Base-by-base conservation (phyloP, 2,888 invertebrate species). In the Dendrolimus pini region DNA sequence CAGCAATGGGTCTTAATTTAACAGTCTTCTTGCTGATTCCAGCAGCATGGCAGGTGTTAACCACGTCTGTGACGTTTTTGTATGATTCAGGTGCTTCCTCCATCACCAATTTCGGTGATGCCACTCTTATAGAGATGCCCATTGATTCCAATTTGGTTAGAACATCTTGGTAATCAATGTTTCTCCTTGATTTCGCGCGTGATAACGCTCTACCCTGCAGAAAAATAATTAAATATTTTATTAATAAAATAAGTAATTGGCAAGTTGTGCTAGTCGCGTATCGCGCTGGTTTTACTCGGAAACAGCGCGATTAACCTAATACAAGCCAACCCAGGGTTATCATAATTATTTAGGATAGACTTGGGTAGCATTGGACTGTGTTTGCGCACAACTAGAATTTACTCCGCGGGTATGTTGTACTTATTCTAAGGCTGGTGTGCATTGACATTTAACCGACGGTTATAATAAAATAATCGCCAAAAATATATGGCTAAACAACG, bases 31-130 rank as follows among this genome's bases (percentile, higher is more conserved):
- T 97, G 75, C 98, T 98, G 60, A 99, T 98, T 13, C 99, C 99
- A 52, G 98, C 99, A 30, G 95, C 95, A 81, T 99, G 98, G 74
- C 99, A 99, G 3, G 99, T 99, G 81, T 99, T 94, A 0, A 99
- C 99, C 9, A 99, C 99, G 91, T 99, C 99, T 0, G 98, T 99
- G 0, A 99, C 99, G 91, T 99, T 98, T 89, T 99, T 99, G 85
- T 99, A 99, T 0, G 99, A 99, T 77, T 99, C 98, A 0, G 99
- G 99, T 7, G 99, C 98, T 91, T 99, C 99, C 89, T 99, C 99
- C 99, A 99, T 99, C 1, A 99, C 99, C 61, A 99, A 89, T 86
- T 99, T 99, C 0, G 99, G 99, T 10, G 99, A 99, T 9, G 99
- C 99, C 0, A 99, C 98, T 76, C 99, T 93, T 65, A 99, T 99